phyloP scores from a whole-genome alignment of 2,113 vertebrate species.

The Empidonax traillii region DNA sequence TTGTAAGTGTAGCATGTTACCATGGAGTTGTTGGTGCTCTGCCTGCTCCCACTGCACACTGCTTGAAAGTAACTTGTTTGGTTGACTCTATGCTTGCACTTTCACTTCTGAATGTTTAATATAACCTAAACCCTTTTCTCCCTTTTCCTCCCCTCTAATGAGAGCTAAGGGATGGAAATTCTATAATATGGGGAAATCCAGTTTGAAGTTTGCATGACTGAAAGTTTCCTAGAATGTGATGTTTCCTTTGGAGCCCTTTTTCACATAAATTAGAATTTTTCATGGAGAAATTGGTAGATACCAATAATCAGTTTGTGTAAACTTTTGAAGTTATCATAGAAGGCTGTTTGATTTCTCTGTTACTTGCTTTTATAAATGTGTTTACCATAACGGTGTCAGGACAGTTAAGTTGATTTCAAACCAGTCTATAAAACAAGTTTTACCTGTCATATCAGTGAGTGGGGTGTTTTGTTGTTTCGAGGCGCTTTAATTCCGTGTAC shows the following conservation, averaged over 20 bases:
- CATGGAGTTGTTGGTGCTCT: not conserved
- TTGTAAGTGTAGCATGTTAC: not conserved
- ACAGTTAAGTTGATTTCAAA: not conserved
- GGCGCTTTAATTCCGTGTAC: not conserved
- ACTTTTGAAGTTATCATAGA: not conserved
- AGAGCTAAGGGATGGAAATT: not conserved
- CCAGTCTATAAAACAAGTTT: not conserved
- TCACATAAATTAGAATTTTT: not conserved
- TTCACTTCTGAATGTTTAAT: not conserved
- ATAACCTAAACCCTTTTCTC: not conserved
- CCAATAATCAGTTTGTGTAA: not conserved
- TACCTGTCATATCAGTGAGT: not conserved
- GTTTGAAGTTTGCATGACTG: not conserved
- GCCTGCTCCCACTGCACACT: not conserved
- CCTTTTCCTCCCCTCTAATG: not conserved
- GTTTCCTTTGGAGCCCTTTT: not conserved
- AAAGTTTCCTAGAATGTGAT: not conserved
- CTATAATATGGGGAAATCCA: not conserved
- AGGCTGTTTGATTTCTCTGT: not conserved
- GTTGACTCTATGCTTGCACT: not conserved
- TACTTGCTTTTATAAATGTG: not conserved
- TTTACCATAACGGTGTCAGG: not conserved
- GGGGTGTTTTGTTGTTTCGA: not conserved
- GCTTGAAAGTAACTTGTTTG: not conserved
- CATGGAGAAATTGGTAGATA: not conserved